Evolutionary conservation across 64 coral and sea anemone species (phyloP).

Genomic region (Montipora cactus): DNA sequence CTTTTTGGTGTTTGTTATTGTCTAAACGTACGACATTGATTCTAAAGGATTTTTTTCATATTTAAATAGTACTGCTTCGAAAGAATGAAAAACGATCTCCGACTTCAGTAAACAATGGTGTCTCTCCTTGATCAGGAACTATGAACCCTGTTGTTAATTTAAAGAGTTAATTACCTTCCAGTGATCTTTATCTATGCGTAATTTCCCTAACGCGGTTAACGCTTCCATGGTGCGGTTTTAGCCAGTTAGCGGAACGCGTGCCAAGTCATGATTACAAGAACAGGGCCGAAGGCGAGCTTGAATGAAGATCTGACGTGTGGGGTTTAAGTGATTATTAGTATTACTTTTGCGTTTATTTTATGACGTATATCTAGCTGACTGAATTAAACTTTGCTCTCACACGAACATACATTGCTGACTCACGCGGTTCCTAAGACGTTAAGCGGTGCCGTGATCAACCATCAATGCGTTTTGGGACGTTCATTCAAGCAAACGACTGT

Average conservation of each 20-base stretch:
- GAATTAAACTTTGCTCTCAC: neutral
- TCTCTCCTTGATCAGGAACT: neutral
- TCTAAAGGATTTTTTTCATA: no score
- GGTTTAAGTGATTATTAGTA: constrained; percentile 6
- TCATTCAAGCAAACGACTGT: neutral
- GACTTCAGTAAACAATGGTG: no score
- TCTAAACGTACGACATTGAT: neutral
- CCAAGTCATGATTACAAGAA: neutral
- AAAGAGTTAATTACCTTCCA: neutral
- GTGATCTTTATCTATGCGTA: neutral
- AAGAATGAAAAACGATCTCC: no score
- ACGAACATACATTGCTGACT: neutral
- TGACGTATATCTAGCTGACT: constrained; percentile 4
- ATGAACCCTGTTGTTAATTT: neutral
- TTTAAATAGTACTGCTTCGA: no score
- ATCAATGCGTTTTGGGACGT: neutral
- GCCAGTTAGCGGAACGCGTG: neutral
- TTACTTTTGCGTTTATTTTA: constrained; percentile 11
- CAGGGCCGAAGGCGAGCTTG: neutral
- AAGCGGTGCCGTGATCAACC: neutral
- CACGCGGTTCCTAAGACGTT: neutral
- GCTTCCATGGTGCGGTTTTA: neutral
- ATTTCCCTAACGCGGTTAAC: neutral
- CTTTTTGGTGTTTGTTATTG: neutral
- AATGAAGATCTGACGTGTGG: neutral